Base-by-base conservation (phyloP, 2,113 vertebrate genomes). In the Marcusenius ussheri region DNA sequence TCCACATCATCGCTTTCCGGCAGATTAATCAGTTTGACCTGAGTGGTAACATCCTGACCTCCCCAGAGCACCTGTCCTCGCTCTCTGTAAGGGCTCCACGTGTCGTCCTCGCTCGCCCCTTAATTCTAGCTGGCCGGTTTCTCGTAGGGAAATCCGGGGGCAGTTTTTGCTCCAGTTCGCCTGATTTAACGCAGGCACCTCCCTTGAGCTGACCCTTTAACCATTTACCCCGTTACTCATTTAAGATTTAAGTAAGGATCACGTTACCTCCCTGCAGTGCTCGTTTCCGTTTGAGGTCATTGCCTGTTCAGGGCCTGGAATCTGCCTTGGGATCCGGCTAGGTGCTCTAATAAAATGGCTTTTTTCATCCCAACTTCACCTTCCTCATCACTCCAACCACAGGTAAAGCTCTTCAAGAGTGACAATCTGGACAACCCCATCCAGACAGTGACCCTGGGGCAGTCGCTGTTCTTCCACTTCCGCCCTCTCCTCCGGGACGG, bases 11-110 rank as follows among this genome's bases (percentile, higher is more conserved):
- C 51, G 98, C 97, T 0, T 99, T 99, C 94, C 96, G 98, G 91
- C 98, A 99, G 94, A 99, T 99, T 91, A 99, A 97, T 95, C 98
- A 98, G 0, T 99, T 99, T 91, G 98, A 99, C 92, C 94, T 99
- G 51, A 99, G 98, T 88, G 98, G 98, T 90, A 99, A 99, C 31
- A 96, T 99, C 92, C 95, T 98, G 92, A 98, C 98, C 0, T 96
- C 97, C 53, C 96, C 98, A 0, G 98, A 99, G 89, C 96, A 98
- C 90, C 97, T 99, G 42, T 95, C 97, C 74, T 98, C 98, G 0
- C 94, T 99, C 24, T 98, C 97, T 95, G 98, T 99, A 96, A 94
- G 94, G 15, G 21, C 45, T 35, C 10, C 3, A 17, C 15, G 6
- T 35, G 24, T 21, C 51, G 2, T 45, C 5, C 39, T 45, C 45